phyloP scores from a whole-genome alignment of 1,140 invertebrate species.

The Drosophila eugracilis region DNA sequence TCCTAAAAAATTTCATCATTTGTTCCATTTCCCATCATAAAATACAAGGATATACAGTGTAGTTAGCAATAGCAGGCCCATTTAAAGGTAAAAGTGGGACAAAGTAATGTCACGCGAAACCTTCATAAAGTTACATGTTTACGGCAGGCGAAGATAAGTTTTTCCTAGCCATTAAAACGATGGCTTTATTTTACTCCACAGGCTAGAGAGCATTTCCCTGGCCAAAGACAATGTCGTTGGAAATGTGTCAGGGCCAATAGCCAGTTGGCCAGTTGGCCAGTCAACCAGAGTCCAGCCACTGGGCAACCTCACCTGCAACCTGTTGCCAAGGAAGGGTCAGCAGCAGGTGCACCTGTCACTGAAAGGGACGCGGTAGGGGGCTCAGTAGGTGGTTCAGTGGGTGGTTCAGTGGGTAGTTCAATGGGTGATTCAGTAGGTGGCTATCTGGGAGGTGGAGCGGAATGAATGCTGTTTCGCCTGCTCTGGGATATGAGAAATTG shows the following conservation, averaged over 20 bases:
- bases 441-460: slow-evolving; percentile 4
- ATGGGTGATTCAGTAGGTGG: neutral
- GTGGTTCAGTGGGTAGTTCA: slow-evolving; percentile 4
- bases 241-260: slow-evolving; percentile 43
- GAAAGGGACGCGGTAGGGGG: slow-evolving; percentile 5
- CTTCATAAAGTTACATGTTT: slow-evolving; percentile 63
- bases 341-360: slow-evolving; percentile 12
- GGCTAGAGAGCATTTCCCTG: slow-evolving; percentile 9
- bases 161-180: slow-evolving; percentile 8
- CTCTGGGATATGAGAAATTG: slow-evolving; percentile 61
- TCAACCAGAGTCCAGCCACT: slow-evolving; percentile 10
- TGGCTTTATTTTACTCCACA: slow-evolving; percentile 27
- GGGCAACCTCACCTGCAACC: slow-evolving; percentile 2
- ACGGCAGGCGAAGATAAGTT: slow-evolving; percentile 28
- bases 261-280: slow-evolving; percentile 27
- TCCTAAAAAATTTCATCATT: neutral
- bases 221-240: slow-evolving; percentile 28
- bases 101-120: neutral
- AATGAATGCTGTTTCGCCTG: slow-evolving; percentile 17
- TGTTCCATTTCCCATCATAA: no score
- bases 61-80: neutral
- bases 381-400: slow-evolving; percentile 8
- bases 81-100: slow-evolving; percentile 6
- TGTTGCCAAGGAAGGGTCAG: slow-evolving; percentile 8
- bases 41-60: neutral